Conservation (phyloP, 2,113 vertebrate species). For the Ctenomys sociabilis region DNA sequence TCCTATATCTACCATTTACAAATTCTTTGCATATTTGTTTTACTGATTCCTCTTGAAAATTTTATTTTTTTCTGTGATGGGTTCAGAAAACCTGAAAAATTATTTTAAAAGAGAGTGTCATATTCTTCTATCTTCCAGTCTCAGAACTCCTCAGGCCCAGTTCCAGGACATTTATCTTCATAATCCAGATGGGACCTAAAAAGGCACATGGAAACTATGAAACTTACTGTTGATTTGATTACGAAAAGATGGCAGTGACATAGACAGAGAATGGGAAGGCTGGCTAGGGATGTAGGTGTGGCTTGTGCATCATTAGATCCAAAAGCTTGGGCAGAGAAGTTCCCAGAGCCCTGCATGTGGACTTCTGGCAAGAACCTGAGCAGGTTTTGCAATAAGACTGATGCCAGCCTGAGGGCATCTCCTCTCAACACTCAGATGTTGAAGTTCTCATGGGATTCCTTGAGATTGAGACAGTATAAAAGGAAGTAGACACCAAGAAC, state of each 20-base stretch:
- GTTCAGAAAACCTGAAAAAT: background rate
- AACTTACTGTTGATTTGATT: background rate
- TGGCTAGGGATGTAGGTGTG: background rate
- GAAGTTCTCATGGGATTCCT: background rate
- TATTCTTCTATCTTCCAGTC: background rate
- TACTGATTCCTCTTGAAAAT: background rate
- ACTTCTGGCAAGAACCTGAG: background rate
- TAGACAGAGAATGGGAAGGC: background rate
- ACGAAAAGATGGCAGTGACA: background rate
- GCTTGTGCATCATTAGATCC: background rate
- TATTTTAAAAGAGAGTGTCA: background rate
- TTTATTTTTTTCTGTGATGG: background rate
- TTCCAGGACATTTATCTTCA: background rate
- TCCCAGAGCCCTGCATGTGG: background rate
- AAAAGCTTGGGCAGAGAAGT: background rate
- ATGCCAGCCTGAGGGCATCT: background rate
- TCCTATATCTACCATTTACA: background rate
- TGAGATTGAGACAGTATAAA: background rate
- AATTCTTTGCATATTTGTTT: background rate
- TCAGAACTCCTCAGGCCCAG: background rate
- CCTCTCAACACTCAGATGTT: background rate
- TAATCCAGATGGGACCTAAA: background rate
- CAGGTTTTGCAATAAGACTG: background rate
- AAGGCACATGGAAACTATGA: background rate
- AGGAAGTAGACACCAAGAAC: background rate